Conservation (phyloP, 2,113 vertebrate species). For the Planiliza haematocheilus region DNA sequence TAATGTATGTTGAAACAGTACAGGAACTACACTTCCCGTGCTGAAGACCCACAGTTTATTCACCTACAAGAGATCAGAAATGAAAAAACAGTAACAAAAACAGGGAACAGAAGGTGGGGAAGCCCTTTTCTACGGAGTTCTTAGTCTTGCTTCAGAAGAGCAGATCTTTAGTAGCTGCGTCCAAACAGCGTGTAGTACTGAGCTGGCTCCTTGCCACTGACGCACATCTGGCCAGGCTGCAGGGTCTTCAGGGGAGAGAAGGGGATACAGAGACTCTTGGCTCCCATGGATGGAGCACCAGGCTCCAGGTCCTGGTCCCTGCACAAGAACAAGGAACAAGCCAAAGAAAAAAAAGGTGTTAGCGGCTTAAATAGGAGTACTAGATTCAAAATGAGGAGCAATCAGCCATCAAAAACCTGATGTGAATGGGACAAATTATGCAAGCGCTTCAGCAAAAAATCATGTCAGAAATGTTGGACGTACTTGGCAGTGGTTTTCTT, state of each 20-base stretch:
- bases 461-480: neutral
- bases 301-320: conserved; percentile 98
- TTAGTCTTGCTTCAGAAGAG: neutral
- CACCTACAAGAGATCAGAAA: conserved; percentile 6
- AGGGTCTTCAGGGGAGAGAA: conserved; percentile 90
- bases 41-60: conserved; percentile 17
- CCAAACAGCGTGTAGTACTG: conserved; percentile 97
- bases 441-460: no score
- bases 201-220: conserved; percentile 90
- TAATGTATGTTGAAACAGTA: conserved; percentile 3
- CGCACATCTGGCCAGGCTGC: conserved; percentile 86
- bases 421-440: no score
- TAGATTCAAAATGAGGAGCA: no score
- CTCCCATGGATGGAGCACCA: conserved; percentile 97
- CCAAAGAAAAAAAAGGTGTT: neutral
- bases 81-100: neutral
- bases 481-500: conserved; percentile 98
- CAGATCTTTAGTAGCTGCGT: conserved; percentile 89
- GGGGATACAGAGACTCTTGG: conserved; percentile 97
- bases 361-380: no score
- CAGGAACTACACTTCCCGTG: neutral
- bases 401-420: no score
- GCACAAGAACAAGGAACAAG: neutral
- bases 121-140: conserved; percentile 52
- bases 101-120: conserved; percentile 2